Conservation (phyloP, 2,888 invertebrate species). For the Chrysopilus asiliformis region DNA sequence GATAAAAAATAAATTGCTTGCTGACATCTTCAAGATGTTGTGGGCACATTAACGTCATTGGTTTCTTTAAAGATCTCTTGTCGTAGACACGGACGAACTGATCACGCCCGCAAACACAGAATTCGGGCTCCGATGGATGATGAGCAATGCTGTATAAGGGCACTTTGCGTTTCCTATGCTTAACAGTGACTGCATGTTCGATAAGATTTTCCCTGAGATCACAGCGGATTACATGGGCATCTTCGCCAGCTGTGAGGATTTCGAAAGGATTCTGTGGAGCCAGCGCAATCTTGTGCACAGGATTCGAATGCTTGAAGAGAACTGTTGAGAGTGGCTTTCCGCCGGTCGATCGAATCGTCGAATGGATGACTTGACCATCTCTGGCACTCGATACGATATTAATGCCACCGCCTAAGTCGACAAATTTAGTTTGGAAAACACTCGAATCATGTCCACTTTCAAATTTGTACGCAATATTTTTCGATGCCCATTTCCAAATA, state of each 20-base stretch:
- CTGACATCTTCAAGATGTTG: slow-evolving; percentile 21
- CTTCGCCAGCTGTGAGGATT: slow-evolving; percentile 78
- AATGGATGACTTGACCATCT: slow-evolving; percentile 68
- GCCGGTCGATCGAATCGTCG: slow-evolving; percentile 45
- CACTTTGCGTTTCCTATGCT: slow-evolving; percentile 44
- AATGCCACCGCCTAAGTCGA: slow-evolving; percentile 59
- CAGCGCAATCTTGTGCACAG: slow-evolving; percentile 77
- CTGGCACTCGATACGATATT: slow-evolving; percentile 79
- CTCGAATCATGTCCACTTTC: slow-evolving; percentile 75
- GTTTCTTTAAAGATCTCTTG: slow-evolving; percentile 41
- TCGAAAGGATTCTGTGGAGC: slow-evolving; percentile 61
- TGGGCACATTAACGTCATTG: slow-evolving; percentile 52
- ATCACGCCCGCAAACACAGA: slow-evolving; percentile 75
- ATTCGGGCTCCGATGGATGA: slow-evolving; percentile 68
- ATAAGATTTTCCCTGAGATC: slow-evolving; percentile 53
- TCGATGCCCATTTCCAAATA: slow-evolving; percentile 83
- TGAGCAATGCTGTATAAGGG: slow-evolving; percentile 79
- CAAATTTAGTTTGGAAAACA: slow-evolving; percentile 83
- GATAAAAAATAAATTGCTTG: neutral
- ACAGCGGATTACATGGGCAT: slow-evolving; percentile 64
- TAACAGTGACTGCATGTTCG: slow-evolving; percentile 41
- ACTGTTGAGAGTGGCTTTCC: slow-evolving; percentile 31
- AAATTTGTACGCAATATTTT: slow-evolving; percentile 49
- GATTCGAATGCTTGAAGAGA: slow-evolving; percentile 55
- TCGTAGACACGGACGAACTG: slow-evolving; percentile 66